These are phyloP conservation scores for Eledone cirrhosa DNA, from an alignment of 2,888 invertebrate species.

Conservation along the genomic window DNA sequence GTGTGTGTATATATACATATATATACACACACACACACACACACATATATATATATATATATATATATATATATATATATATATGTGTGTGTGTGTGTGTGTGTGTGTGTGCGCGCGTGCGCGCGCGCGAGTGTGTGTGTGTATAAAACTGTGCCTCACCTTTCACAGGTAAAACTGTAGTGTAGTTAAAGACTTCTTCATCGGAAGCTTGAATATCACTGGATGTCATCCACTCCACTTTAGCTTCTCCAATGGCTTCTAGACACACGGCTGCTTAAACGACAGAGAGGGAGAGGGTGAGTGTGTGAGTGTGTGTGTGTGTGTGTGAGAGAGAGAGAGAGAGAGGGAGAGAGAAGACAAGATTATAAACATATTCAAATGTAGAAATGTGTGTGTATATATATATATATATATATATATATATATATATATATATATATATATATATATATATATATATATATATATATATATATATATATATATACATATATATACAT, in stretches of 20 bases:
- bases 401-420: not conserved
- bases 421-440: not conserved
- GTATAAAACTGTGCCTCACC: constrained; percentile 37
- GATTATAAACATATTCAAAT: not conserved
- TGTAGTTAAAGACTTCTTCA: constrained; percentile 61
- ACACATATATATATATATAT: not conserved
- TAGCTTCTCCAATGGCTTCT: constrained; percentile 59
- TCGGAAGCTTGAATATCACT: constrained; percentile 62
- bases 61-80: constrained; percentile 12
- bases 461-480: not conserved
- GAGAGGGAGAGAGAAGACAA: not conserved
- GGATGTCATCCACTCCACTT: constrained; percentile 63
- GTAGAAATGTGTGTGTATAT: not conserved
- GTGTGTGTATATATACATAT: not conserved
- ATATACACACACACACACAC: not conserved
- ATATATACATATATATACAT: not conserved
- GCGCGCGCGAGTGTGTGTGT: not conserved
- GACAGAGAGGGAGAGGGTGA: too few relatives aligned
- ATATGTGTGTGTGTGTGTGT: not conserved
- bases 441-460: not conserved
- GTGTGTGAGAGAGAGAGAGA: not conserved
- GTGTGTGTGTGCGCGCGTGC: not conserved
- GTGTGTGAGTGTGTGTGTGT: too few relatives aligned
- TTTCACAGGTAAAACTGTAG: constrained; percentile 60
- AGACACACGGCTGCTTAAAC: constrained; percentile 54